Evolutionary conservation across 2,113 vertebrate species (phyloP).

Genomic region (Hemiscyllium ocellatum): DNA sequence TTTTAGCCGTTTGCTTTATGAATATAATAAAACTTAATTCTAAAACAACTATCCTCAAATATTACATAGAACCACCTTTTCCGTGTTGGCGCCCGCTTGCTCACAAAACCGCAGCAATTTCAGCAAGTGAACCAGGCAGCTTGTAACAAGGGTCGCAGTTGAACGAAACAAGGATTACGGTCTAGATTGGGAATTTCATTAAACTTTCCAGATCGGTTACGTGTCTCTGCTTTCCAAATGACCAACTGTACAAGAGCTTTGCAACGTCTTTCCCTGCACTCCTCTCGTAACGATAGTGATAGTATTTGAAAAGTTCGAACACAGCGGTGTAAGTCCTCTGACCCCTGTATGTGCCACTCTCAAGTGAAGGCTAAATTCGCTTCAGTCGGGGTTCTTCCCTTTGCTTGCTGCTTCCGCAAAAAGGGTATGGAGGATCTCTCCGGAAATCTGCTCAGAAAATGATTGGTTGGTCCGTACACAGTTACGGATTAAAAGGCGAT

Average conservation of each 20-base stretch:
- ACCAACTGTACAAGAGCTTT: background rate
- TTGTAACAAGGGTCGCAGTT: background rate
- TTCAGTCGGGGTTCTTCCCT: background rate
- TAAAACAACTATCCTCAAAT: background rate
- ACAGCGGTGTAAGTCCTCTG: background rate
- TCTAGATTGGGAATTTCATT: background rate
- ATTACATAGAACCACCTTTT: background rate
- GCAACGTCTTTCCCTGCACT: background rate
- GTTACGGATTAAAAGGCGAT: background rate
- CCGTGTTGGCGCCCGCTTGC: background rate
- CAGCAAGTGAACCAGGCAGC: background rate
- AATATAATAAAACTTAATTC: background rate
- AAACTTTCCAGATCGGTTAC: background rate
- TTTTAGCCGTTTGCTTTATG: background rate
- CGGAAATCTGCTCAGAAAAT: background rate
- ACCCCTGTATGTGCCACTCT: background rate
- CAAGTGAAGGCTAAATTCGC: background rate
- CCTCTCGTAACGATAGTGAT: background rate
- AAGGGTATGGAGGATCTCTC: background rate
- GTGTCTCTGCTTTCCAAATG: background rate
- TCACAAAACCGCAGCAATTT: background rate
- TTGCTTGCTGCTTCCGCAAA: background rate
- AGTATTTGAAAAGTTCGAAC: background rate
- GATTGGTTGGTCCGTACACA: background rate
- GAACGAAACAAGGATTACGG: background rate